Evolutionary conservation across 53 echinoderm and acorn worm species (phyloP).

Genomic region (Temnopleurus reevesii): DNA sequence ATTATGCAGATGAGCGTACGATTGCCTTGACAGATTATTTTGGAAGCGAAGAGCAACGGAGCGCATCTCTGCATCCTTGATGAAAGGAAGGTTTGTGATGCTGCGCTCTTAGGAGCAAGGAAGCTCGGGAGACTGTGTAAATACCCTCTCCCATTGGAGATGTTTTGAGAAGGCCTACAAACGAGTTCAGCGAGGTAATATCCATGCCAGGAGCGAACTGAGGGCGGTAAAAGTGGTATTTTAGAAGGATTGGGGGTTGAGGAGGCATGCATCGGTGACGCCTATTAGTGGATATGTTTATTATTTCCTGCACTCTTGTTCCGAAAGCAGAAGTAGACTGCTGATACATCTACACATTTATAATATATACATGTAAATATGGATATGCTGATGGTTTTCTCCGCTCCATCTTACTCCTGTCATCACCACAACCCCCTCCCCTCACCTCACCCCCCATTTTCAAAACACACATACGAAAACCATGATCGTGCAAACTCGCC

Average conservation of each 20-base stretch:
- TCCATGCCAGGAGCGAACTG: not conserved
- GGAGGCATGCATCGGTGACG: not conserved
- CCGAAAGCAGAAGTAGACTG: too few species aligned
- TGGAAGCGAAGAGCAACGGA: not conserved
- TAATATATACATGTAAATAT: not conserved
- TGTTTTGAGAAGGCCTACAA: constrained; percentile 39
- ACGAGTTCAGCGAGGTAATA: not conserved
- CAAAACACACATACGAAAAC: not conserved
- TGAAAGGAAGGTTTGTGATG: not conserved
- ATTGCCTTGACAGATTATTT: not conserved
- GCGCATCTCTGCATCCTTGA: not conserved
- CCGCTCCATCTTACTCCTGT: not conserved
- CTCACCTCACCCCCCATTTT: not conserved
- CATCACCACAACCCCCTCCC: not conserved
- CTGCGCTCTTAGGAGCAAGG: not conserved
- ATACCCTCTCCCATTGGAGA: not conserved
- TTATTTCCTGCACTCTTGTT: not conserved
- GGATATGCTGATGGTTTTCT: not conserved
- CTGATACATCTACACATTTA: not conserved
- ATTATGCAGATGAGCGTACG: not conserved
- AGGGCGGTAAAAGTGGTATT: not conserved
- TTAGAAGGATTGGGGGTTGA: not conserved
- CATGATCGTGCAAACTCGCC: not conserved
- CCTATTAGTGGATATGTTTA: not conserved
- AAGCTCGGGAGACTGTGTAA: constrained; percentile 37